Percentiles rank a stretch among this genome's conserved stretches.
These are phyloP conservation scores for Monoplex corrugatus DNA, from an alignment of 2,888 invertebrate species.

Conservation along the genomic window DNA sequence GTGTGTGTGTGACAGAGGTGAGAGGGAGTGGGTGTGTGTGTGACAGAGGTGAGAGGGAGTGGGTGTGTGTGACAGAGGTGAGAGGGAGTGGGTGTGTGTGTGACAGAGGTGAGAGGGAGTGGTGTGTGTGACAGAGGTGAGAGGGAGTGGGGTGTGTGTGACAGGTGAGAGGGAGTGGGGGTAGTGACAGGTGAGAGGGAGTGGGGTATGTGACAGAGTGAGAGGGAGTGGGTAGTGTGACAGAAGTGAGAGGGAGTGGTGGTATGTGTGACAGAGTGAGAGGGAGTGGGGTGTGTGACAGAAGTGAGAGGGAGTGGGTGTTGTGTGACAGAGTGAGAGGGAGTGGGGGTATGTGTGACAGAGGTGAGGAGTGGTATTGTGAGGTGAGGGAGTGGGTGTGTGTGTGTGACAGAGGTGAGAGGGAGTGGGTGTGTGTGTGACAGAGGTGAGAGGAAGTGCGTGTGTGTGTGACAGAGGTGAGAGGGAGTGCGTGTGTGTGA, in stretches of 20 bases:
- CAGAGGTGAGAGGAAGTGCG: background rate
- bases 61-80: background rate
- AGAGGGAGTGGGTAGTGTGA: background rate
- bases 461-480: background rate
- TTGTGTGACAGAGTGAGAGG: background rate
- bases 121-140: background rate
- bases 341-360: background rate
- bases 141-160: background rate
- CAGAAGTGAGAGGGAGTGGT: background rate
- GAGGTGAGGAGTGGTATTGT: background rate
- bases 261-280: background rate
- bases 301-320: background rate
- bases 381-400: background rate
- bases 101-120: background rate
- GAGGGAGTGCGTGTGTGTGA: background rate
- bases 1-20: background rate
- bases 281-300: background rate
- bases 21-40: background rate
- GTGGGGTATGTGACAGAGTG: background rate
- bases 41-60: background rate
- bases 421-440: background rate
- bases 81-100: background rate
- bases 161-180: background rate
- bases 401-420: background rate
- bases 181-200: background rate